These are phyloP conservation scores for Brachypalpus laphriformis DNA, from an alignment of 2,888 invertebrate species.

Conservation along the genomic window DNA sequence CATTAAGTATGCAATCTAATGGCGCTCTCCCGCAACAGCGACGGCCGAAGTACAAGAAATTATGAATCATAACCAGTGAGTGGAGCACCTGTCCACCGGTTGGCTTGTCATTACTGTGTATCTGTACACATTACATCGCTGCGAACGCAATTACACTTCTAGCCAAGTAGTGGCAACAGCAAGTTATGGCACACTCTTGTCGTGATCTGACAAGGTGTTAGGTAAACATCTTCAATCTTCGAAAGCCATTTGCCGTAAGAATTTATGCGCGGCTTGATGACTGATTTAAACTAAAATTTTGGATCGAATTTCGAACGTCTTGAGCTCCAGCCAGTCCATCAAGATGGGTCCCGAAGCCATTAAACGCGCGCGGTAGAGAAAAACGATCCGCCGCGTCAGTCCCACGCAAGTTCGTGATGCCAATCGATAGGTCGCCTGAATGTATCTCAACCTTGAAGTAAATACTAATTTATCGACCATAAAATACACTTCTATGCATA, in stretches of 20 bases:
- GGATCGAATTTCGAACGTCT: conserved; percentile 56
- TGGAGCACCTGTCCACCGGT: conserved; percentile 66
- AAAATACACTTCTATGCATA: conserved; percentile 70
- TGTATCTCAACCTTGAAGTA: conserved; percentile 70
- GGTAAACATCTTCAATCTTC: conserved; percentile 63
- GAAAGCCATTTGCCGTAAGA: conserved; percentile 25
- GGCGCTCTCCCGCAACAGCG: conserved; percentile 2
- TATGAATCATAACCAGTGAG: conserved; percentile 62
- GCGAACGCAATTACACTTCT: conserved; percentile 28
- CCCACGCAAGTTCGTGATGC: conserved; percentile 70
- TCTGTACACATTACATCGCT: conserved; percentile 37
- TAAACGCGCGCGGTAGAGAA: background rate
- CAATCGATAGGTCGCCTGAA: conserved; percentile 70
- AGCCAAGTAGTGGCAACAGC: too few relatives aligned
- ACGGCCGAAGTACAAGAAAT: conserved; percentile 40
- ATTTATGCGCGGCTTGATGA: conserved; percentile 54
- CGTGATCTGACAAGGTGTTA: conserved; percentile 43
- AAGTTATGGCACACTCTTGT: conserved; percentile 7
- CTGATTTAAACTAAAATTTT: conserved; percentile 7
- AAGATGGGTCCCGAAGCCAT: background rate
- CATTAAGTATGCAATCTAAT: conserved; percentile 61
- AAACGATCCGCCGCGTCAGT: conserved; percentile 28
- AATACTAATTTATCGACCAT: conserved; percentile 71
- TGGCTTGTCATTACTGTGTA: conserved; percentile 61
- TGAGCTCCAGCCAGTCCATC: conserved; percentile 4